These are phyloP conservation scores for Psettodes erumei DNA, from an alignment of 2,113 vertebrate species.

Conservation along the genomic window DNA sequence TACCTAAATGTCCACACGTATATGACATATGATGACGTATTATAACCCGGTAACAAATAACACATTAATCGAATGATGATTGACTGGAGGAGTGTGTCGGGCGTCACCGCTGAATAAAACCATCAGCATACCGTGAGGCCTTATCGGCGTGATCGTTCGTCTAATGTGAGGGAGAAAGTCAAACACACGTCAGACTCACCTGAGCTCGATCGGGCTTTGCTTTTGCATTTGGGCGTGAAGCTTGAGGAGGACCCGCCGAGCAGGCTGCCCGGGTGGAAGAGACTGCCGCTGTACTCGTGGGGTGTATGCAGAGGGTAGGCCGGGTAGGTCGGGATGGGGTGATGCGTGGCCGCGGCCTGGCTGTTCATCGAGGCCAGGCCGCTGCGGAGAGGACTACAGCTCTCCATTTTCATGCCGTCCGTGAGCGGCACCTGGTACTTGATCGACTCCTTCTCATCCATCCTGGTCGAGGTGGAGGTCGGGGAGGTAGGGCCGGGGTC, in stretches of 20 bases:
- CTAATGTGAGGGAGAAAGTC: background rate
- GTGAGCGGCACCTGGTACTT: conserved; percentile 93
- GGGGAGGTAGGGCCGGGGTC: conserved; percentile 92
- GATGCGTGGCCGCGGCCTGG: conserved; percentile 91
- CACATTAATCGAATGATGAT: conserved; percentile 7
- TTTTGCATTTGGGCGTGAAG: conserved; percentile 96
- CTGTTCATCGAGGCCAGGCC: conserved; percentile 90
- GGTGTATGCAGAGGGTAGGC: conserved; percentile 89
- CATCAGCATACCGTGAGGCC: conserved; percentile 20
- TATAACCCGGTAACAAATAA: background rate
- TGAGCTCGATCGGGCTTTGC: conserved; percentile 96
- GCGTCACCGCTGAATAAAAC: conserved; percentile 22
- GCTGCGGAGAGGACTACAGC: conserved; percentile 91
- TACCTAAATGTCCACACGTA: background rate
- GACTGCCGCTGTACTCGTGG: conserved; percentile 93
- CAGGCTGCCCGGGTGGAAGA: conserved; percentile 95
- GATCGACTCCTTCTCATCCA: conserved; percentile 95
- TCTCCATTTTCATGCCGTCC: conserved; percentile 97
- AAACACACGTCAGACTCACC: conserved; percentile 84
- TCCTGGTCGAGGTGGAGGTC: conserved; percentile 87
- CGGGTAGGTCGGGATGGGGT: conserved; percentile 97
- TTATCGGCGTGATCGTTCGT: conserved; percentile 27
- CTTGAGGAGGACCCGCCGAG: conserved; percentile 93
- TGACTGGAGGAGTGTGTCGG: background rate
- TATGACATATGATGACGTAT: too few species aligned